phyloP scores from a whole-genome alignment of 2,113 vertebrate genomes.

The Spilogale gracilis region DNA sequence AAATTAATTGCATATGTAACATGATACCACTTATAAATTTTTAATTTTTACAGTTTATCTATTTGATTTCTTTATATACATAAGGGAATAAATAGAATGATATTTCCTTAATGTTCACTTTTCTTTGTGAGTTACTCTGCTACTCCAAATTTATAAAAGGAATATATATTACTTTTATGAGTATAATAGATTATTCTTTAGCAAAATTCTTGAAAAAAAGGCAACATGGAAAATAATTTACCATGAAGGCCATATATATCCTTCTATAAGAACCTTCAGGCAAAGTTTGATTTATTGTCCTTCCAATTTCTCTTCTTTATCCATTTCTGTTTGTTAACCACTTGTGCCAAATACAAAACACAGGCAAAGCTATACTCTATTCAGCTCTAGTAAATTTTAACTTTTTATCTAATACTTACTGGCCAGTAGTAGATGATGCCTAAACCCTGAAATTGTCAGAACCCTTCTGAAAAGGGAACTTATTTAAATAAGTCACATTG shows the following conservation, averaged over 20 bases:
- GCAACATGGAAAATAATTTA: background rate
- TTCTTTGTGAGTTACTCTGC: background rate
- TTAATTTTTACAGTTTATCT: background rate
- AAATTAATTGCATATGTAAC: background rate
- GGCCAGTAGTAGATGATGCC: background rate
- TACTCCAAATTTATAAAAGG: background rate
- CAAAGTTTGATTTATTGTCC: background rate
- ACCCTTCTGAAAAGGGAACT: background rate
- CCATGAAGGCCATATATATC: background rate
- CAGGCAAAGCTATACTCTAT: background rate
- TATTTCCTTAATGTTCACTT: background rate
- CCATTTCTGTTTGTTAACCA: background rate
- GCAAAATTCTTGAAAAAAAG: slow-evolving; percentile 17
- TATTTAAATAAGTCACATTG: background rate
- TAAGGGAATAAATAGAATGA: background rate
- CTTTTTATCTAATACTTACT: background rate
- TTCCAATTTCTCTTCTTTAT: background rate
- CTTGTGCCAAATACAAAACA: background rate
- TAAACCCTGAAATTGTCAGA: background rate
- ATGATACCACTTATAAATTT: background rate
- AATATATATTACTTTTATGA: background rate
- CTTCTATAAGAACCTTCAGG: background rate
- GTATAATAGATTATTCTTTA: slow-evolving; percentile 19
- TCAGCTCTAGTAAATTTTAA: background rate
- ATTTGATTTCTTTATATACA: background rate